These are phyloP conservation scores for Grallaria varia DNA, from an alignment of 2,113 vertebrate genomes.

Conservation along the genomic window DNA sequence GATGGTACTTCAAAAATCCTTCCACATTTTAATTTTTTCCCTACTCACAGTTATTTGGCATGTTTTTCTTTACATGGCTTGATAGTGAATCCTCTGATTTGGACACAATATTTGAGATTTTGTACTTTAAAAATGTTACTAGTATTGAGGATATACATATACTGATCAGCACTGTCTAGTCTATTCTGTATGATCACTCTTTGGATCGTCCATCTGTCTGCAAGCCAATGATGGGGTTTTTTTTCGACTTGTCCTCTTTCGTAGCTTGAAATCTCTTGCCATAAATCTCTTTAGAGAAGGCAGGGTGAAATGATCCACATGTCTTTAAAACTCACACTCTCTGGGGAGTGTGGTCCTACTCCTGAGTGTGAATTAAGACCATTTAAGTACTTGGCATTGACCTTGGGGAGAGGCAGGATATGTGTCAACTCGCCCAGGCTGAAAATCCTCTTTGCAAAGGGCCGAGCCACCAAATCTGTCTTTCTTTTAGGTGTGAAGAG, in stretches of 20 bases:
- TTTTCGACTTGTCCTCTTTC: background rate
- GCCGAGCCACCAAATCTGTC: background rate
- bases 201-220: background rate
- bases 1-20: background rate
- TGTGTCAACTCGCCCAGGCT: background rate
- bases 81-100: background rate
- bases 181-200: background rate
- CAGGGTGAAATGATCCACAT: background rate
- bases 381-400: background rate
- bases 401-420: background rate
- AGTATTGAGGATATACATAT: rapidly evolving
- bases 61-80: background rate
- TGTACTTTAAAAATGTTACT: background rate
- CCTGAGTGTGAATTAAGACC: background rate
- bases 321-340: background rate
- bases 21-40: background rate
- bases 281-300: background rate
- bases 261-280: background rate
- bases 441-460: background rate
- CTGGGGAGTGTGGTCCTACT: background rate
- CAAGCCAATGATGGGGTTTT: background rate
- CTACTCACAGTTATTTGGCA: background rate
- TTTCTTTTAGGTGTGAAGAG: background rate
- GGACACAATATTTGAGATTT: background rate
- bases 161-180: background rate